Percentiles rank a stretch among this genome's conserved stretches.
phyloP scores from a whole-genome alignment of 2,888 invertebrate genomes.

The Drosophila sordidapex region DNA sequence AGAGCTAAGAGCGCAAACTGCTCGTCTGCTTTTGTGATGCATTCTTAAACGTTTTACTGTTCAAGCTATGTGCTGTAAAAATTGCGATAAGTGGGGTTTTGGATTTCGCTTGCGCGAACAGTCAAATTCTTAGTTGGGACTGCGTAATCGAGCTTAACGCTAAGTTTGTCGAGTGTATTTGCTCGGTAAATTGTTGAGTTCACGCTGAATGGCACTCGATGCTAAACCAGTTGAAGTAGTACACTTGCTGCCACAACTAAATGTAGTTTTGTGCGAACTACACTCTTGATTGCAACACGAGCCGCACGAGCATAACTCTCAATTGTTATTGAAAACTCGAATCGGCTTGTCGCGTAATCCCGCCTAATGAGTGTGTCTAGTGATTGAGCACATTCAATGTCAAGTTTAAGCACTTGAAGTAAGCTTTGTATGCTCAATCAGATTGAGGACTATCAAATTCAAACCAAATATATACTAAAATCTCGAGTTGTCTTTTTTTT shows the following conservation, averaged over 20 bases:
- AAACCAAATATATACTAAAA: not conserved
- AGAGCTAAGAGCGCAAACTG: not conserved
- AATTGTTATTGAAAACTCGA: not conserved
- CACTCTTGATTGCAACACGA: not conserved
- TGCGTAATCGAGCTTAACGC: not conserved
- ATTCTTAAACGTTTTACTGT: constrained; percentile 33
- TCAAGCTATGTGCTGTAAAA: not conserved
- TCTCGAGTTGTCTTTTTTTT: not conserved
- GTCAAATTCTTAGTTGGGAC: not conserved
- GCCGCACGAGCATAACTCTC: not conserved
- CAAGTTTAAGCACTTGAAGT: not conserved
- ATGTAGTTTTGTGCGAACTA: not conserved
- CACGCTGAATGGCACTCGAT: not conserved
- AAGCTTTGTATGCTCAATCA: not conserved
- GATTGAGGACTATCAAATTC: not conserved
- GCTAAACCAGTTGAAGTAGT: not conserved
- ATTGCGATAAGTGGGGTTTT: constrained; percentile 1
- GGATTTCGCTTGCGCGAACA: not conserved
- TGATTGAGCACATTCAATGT: not conserved
- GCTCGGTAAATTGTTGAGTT: not conserved
- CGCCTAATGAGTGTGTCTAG: not conserved
- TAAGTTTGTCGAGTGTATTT: not conserved
- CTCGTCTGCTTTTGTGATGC: constrained; percentile 1
- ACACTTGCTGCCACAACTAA: not conserved
- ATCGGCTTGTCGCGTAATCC: not conserved